Evolutionary conservation across 2,113 vertebrate species (phyloP), one percentile per base, ranked within the genome.

Genomic region (Apaloderma vittatum): DNA sequence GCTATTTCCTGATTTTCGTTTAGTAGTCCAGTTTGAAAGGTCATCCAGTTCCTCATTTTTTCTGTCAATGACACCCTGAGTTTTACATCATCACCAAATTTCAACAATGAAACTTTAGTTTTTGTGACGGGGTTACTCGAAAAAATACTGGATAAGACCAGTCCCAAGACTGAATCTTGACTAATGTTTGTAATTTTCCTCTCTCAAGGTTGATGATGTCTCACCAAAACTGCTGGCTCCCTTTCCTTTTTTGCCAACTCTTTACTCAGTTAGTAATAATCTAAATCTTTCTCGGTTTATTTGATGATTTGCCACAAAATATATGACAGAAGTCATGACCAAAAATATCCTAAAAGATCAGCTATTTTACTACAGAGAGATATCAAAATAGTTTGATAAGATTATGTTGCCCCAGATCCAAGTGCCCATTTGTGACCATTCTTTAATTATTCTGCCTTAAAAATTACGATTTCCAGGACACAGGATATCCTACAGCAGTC

Each of bases 31-130:
- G 6, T 80, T 62, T 87, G 48, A 43, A 87, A 52, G 8, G 43
- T 48, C 16, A 57, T 43, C 8, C 11, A n/a, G 9, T 32, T 86
- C 26, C 43, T 24, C 11, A 30, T 32, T 66, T 79, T 36, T 46
- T 63, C 13, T 40, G 18, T 36, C 29, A 49, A 46, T 2, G 3
- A 4, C 3, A 26, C 29, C 75, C 26, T 0, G 2, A 57, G 11
- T 45, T 67, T 79, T 37, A 15, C 27, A 5, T 32, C 15, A 29
- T 13, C 23, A 11, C 5, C 48, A 67, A 26, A 59, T 54, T 87
- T 90, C 52, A 32, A 2, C 30, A 82, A 4, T 7, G 4, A 8
- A 27, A 16, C 66, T 23, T 68, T 16, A 57, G 16, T 14, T 80
- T 92, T 30, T 40, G 14, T 51, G 19, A 51, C 55, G 82, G 68